These are phyloP conservation scores for Fregata magnificens DNA, from an alignment of 2,113 vertebrate genomes.

Conservation along the genomic window DNA sequence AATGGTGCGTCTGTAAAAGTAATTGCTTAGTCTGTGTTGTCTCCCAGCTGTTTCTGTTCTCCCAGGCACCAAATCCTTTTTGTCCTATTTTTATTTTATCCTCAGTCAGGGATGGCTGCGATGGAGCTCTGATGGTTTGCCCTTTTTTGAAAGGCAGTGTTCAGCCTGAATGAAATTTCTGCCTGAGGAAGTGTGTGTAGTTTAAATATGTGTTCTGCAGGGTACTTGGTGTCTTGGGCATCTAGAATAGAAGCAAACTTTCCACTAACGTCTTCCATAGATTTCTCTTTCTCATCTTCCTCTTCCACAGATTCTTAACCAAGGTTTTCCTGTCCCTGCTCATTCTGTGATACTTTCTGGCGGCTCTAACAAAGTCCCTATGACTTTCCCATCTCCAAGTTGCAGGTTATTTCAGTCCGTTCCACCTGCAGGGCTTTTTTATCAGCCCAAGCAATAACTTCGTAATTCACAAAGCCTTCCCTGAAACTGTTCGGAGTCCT, in stretches of 20 bases:
- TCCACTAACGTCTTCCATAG: not conserved
- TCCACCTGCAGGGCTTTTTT: not conserved
- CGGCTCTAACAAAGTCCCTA: not conserved
- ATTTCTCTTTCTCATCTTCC: not conserved
- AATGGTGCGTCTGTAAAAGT: not conserved
- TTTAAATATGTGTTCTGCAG: not conserved
- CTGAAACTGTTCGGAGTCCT: not conserved
- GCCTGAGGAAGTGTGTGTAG: not conserved
- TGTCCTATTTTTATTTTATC: not conserved
- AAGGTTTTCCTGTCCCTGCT: not conserved
- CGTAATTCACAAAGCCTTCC: not conserved
- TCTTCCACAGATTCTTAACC: not conserved
- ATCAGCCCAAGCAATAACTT: not conserved
- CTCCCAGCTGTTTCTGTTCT: constrained; percentile 3
- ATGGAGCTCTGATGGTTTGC: not conserved
- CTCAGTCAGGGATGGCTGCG: not conserved
- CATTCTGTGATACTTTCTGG: not conserved
- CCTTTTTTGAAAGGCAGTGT: not conserved
- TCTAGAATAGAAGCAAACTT: not conserved
- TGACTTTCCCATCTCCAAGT: not conserved
- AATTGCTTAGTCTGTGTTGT: not conserved
- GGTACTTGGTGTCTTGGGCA: not conserved
- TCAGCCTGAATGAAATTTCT: not conserved
- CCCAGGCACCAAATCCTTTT: not conserved
- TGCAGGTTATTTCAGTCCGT: not conserved